Evolutionary conservation across 2,888 invertebrate genomes (phyloP).

Genomic region (Hypselothyrea guttata): DNA sequence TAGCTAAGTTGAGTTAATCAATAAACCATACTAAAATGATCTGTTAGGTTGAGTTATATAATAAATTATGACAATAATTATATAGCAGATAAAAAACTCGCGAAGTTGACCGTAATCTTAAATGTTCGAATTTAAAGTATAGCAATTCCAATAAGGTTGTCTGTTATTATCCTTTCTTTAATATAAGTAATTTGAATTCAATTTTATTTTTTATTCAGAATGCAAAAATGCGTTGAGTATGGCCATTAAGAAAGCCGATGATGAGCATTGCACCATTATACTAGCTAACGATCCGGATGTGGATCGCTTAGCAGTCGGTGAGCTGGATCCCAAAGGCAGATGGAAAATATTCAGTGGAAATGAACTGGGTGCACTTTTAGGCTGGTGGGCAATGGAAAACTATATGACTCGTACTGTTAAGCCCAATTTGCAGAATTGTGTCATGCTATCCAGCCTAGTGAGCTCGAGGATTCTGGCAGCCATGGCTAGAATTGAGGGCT

Average conservation of each 20-base stretch:
- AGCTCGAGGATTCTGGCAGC: conserved; percentile 96
- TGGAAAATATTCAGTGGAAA: conserved; percentile 91
- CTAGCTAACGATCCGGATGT: conserved; percentile 99
- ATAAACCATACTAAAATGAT: no score
- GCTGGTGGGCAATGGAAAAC: conserved; percentile 94
- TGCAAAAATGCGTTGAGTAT: conserved; percentile 90
- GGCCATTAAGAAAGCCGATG: conserved; percentile 90
- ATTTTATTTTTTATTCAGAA: conserved; percentile 83
- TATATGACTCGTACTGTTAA: conserved; percentile 83
- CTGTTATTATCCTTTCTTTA: no score
- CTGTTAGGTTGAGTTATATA: no score
- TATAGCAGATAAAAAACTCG: no score
- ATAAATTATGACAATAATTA: no score
- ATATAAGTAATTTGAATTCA: no score
- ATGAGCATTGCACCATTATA: conserved; percentile 87
- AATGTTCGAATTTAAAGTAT: no score
- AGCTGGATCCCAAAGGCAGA: conserved; percentile 85
- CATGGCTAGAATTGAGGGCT: conserved; percentile 91
- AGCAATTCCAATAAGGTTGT: no score
- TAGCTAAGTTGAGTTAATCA: no score
- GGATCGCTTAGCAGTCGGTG: conserved; percentile 97
- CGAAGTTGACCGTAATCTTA: no score
- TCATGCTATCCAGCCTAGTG: conserved; percentile 95
- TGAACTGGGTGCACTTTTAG: conserved; percentile 95
- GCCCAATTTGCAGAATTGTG: conserved; percentile 85